Evolutionary conservation across 2,888 invertebrate species (phyloP).

Genomic region (Gortyna flavago): DNA sequence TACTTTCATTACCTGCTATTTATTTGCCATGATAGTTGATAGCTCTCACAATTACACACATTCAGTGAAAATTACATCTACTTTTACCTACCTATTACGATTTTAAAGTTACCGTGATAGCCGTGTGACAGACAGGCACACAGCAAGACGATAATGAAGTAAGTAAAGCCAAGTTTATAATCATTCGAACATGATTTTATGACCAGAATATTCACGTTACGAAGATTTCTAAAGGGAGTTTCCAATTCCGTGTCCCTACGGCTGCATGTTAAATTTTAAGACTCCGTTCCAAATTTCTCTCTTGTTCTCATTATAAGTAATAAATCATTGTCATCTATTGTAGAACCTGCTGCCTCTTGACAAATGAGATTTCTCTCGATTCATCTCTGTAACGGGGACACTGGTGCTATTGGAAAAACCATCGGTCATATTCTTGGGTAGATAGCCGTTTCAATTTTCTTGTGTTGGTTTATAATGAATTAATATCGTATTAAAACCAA

Average conservation of each 20-base stretch:
- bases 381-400: constrained; percentile 40
- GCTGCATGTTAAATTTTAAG: constrained; percentile 10
- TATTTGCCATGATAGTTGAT: background rate
- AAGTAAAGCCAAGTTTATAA: background rate
- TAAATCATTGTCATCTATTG: constrained; percentile 32
- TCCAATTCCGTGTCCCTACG: background rate
- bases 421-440: constrained; percentile 32
- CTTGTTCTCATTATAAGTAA: constrained; percentile 15
- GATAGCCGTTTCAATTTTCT: constrained; percentile 25
- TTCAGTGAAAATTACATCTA: background rate
- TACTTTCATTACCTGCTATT: background rate
- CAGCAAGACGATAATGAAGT: background rate
- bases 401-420: constrained; percentile 33
- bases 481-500: no score
- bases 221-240: background rate
- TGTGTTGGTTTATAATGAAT: background rate
- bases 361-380: constrained; percentile 58
- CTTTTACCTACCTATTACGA: background rate
- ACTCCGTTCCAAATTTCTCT: constrained; percentile 17
- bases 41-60: background rate
- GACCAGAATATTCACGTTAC: background rate
- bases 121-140: background rate
- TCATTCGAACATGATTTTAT: background rate
- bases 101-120: background rate
- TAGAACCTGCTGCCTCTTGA: constrained; percentile 29